A percentile compares a stretch with the other conserved stretches of the same genome.
Evolutionary conservation across 1,140 invertebrate genomes (phyloP).

Genomic region (Pomacea maculata): DNA sequence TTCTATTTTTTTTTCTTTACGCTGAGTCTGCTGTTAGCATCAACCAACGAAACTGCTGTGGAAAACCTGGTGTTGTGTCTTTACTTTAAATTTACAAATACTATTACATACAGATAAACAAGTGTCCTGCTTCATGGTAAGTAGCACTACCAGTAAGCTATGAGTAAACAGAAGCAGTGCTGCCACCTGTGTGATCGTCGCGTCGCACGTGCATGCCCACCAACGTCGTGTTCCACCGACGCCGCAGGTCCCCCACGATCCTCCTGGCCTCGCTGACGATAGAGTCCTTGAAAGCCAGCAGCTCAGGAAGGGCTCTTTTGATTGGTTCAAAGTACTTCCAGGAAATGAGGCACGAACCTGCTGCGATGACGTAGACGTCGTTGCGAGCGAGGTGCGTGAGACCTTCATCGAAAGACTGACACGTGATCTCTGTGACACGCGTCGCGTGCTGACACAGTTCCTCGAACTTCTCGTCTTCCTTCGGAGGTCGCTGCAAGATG

Average conservation of each 20-base stretch:
- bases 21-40: no score
- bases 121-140: neutral
- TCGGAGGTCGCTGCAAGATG: neutral
- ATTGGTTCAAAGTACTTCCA: constrained; percentile 10
- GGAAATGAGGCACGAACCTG: neutral
- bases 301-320: neutral
- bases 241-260: neutral
- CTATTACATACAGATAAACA: no score
- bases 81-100: no score
- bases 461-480: neutral
- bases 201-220: constrained; percentile 15
- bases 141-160: neutral
- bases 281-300: neutral
- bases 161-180: no score
- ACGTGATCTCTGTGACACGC: neutral
- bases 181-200: constrained; percentile 8
- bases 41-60: no score
- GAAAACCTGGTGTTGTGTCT: no score
- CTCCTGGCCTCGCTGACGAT: neutral
- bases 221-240: neutral
- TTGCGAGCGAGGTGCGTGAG: neutral
- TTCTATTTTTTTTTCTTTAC: no score
- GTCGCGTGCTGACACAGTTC: neutral
- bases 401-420: neutral
- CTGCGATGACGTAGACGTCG: neutral